These are phyloP conservation scores for Anisognathus igniventris DNA, from an alignment of 2,797 vertebrate species.

Conservation along the genomic window DNA sequence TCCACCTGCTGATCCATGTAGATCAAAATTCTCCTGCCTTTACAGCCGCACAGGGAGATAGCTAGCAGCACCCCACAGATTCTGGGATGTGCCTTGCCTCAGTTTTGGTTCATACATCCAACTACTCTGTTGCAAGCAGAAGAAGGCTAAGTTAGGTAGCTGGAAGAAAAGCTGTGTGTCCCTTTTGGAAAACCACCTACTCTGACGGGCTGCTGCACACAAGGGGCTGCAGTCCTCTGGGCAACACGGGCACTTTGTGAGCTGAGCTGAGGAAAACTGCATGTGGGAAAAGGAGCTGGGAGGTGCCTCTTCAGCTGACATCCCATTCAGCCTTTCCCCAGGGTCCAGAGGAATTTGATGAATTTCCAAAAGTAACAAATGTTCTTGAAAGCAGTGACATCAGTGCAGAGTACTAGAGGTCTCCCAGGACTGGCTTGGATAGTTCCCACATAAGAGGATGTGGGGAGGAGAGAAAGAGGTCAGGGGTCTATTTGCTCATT, in stretches of 20 bases:
- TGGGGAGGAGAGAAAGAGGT: neutral
- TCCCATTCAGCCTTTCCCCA: neutral
- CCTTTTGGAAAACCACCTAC: neutral
- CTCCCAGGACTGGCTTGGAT: neutral
- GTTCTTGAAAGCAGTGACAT: neutral
- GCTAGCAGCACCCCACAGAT: neutral
- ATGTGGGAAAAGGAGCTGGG: neutral
- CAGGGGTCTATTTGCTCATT: neutral
- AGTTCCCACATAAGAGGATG: neutral
- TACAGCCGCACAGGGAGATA: accelerated
- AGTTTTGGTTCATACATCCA: neutral
- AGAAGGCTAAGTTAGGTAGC: no score
- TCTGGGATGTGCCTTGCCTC: accelerated
- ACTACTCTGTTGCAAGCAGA: neutral
- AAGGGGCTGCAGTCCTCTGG: neutral
- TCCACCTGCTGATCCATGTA: neutral
- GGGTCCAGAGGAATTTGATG: neutral
- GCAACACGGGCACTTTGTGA: neutral
- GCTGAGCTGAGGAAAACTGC: neutral
- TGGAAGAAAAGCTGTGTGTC: neutral
- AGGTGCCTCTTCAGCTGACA: neutral
- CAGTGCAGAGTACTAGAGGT: neutral
- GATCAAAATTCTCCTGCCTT: neutral
- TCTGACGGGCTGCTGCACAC: accelerated
- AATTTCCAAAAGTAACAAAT: conserved; percentile 6